Base-by-base conservation (phyloP, 1,140 invertebrate genomes). In the Acromyrmex charruanus region DNA sequence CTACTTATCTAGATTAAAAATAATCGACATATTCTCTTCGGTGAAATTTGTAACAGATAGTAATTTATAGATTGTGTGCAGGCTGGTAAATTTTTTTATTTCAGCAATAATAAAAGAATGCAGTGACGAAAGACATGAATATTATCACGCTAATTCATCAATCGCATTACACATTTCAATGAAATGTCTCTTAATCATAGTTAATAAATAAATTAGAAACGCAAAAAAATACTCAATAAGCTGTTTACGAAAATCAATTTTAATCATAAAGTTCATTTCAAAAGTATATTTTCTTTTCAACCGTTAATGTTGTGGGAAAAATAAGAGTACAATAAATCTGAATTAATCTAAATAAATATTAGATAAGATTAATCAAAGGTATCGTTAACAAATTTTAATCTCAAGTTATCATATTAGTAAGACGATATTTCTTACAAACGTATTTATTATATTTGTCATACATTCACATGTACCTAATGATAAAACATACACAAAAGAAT, bases 1-100 rank as follows among this genome's bases (percentile, higher is more conserved):
- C 31, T 66, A 66, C 18, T 66, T 66, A 66, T 66, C 18, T 66
- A n/a, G 9, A 66, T 39, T 66, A 39, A 66, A 65, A 39, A 10
- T 66, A 35, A 35, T 35, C 65, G 18, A 39, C 10, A 2, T 66
- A 12, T 39, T 66, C 10, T 39, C 9, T 9, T 39, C n/a, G 18
- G 1, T 66, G 3, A 21, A 66, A 21, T n/a, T 39, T 66, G 39
- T 66, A 66, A 35, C 31, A n/a, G 16, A n/a, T 39, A 0, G 4
- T 35, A 65, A 65, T 66, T 5, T 66, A 31, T 31, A 39, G 9
- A n/a, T 28, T 66, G 18, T 18, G 10, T 39, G 9, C 18, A 39
- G 18, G 18, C 39, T 2, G 14, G 4, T 2, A 12, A 12, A n/a
- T 66, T 0, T 66, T 66, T 66, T 66, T 39, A 65, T 65, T 65